phyloP scores from a whole-genome alignment of 2,113 vertebrate species.

The Chitala chitala region DNA sequence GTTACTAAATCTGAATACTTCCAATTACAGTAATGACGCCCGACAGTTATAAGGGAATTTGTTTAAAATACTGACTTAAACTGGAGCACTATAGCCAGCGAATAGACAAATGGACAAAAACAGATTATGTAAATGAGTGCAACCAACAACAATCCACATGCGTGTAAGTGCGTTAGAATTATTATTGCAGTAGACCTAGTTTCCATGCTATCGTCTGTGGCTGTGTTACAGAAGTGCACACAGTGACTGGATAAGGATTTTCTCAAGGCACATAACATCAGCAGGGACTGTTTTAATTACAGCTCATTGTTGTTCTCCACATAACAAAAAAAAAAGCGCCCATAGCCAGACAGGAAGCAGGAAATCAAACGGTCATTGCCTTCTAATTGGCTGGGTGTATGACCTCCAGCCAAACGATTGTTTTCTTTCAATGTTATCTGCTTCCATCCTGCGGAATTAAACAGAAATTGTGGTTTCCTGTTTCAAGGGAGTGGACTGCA shows the following conservation, averaged over 20 bases:
- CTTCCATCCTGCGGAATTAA: slow-evolving; percentile 78
- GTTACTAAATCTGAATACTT: no score
- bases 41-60: no score
- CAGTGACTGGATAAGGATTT: slow-evolving; percentile 57
- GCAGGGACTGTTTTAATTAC: slow-evolving; percentile 57
- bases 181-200: background rate
- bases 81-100: no score
- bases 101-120: no score
- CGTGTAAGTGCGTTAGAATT: no score
- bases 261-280: slow-evolving; percentile 41
- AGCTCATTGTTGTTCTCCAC: slow-evolving; percentile 59
- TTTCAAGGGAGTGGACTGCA: slow-evolving; percentile 70
- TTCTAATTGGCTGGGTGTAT: slow-evolving; percentile 59
- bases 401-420: slow-evolving; percentile 62
- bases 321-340: slow-evolving; percentile 53
- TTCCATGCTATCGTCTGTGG: slow-evolving; percentile 21
- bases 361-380: slow-evolving; percentile 58
- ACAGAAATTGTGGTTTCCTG: slow-evolving; percentile 83
- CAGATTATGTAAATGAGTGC: no score
- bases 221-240: slow-evolving; percentile 43
- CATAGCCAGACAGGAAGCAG: slow-evolving; percentile 58
- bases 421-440: slow-evolving; percentile 69
- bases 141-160: no score
- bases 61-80: no score
- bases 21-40: no score